These are phyloP conservation scores for Laticauda colubrina DNA, from an alignment of 2,113 vertebrate genomes.

Conservation along the genomic window DNA sequence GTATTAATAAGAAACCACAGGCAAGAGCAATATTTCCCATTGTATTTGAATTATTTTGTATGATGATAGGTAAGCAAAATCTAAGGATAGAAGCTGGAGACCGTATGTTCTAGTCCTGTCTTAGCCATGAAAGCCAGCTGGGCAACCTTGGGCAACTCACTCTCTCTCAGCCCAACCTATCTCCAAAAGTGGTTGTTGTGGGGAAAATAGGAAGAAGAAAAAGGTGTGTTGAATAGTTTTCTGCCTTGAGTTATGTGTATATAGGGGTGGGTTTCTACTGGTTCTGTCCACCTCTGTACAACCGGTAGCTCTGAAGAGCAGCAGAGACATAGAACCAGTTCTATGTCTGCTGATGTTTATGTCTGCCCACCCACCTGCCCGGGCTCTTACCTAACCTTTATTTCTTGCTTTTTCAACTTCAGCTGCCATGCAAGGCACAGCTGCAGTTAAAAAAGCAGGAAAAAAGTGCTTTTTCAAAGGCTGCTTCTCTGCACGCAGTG, in stretches of 20 bases:
- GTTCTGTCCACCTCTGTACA: too few species aligned
- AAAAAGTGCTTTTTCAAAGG: too few species aligned
- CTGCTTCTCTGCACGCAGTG: too few species aligned
- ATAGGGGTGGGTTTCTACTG: too few species aligned
- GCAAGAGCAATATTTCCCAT: neutral
- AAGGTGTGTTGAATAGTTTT: neutral
- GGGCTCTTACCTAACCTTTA: too few species aligned
- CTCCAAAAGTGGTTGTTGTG: neutral
- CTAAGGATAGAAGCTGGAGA: neutral
- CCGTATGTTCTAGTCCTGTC: neutral
- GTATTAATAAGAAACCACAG: neutral
- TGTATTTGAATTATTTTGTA: neutral
- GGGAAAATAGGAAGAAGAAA: neutral
- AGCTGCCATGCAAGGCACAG: too few species aligned
- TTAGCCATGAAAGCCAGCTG: neutral
- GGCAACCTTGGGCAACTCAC: neutral
- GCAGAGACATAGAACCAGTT: too few species aligned
- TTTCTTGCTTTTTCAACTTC: too few species aligned
- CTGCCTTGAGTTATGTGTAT: neutral
- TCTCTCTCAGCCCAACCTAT: neutral
- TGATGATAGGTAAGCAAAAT: neutral
- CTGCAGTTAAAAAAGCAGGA: too few species aligned
- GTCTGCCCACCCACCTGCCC: too few species aligned
- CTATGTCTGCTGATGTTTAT: too few species aligned
- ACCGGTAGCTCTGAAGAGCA: too few species aligned